Evolutionary conservation across 1,140 invertebrate genomes (phyloP), one percentile per base, ranked within the genome.

Genomic region (Atopsyche davidsoni): DNA sequence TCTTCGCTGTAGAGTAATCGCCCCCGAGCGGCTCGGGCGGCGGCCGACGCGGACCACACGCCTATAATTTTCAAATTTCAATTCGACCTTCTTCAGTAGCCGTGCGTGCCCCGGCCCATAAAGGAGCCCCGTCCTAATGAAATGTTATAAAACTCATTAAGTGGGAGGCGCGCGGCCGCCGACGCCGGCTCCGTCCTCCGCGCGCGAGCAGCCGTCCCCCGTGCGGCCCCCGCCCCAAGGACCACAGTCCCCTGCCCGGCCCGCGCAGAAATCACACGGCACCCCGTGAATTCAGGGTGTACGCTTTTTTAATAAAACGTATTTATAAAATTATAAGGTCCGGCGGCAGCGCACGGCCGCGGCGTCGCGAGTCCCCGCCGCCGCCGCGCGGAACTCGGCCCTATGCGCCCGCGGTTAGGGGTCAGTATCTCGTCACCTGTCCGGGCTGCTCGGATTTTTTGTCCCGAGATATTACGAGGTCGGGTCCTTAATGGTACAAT

Each of bases 261-360:
- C 18, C 4, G 9, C 31, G 17, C 2, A 41, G 32, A 41, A 47
- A 39, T 28, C 24, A 17, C 36, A 21, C 32, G 21, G 46, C 24
- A 39, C 47, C 25, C 38, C 24, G 47, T 49, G 28, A 42, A 49
- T 49, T 24, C 22, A 51, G 36, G 49, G 49, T 44, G 31, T 9
- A 42, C 11, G 23, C 49, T 55, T 56, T 50, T 53, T 53, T 49
- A 45, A 57, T 44, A 49, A 57, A 57, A 57, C 50, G 47, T 57
- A 53, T 57, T 53, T 57, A 53, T 46, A 53, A 57, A 57, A 57
- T 57, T 57, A 57, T 57, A 53, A 57, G 50, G 55, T 49, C 34
- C 32, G 41, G 23, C 40, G 46, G 32, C 19, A 2, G 13, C n/a
- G 19, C 22, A 23, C n/a, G 40, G 31, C 23, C 18, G 13, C 41